Evolutionary conservation across 2,888 invertebrate species (phyloP).

Genomic region (Schizaphis graminum): DNA sequence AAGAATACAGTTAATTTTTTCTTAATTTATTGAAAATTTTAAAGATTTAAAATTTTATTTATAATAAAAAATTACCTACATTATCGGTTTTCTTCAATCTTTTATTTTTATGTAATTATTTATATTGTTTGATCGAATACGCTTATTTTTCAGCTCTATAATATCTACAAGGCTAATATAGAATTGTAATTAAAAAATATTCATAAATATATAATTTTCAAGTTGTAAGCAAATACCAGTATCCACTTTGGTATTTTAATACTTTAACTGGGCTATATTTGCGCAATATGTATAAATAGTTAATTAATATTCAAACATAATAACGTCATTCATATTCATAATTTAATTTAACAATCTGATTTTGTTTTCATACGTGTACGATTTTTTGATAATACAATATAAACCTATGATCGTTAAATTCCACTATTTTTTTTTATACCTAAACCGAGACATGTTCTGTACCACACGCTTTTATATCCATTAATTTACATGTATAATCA

Average conservation of each 20-base stretch:
- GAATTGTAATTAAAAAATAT: background rate
- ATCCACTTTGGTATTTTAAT: background rate
- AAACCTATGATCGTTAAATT: background rate
- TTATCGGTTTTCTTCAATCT: background rate
- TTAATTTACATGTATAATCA: background rate
- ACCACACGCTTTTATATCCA: background rate
- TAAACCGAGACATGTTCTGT: background rate
- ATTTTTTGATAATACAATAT: slow-evolving; percentile 22
- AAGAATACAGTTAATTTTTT: no score
- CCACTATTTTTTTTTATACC: background rate
- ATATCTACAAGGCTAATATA: background rate
- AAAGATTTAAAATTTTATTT: background rate
- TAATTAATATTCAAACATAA: slow-evolving; percentile 35
- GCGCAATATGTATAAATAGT: background rate
- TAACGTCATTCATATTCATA: background rate
- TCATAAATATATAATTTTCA: background rate
- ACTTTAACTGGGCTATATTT: background rate
- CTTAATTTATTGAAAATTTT: no score
- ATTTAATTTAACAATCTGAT: slow-evolving; percentile 20
- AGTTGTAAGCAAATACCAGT: background rate
- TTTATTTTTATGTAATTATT: background rate
- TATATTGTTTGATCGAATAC: background rate
- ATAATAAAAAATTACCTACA: background rate
- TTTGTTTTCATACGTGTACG: background rate
- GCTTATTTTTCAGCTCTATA: background rate